Conservation (phyloP, 2,888 invertebrate genomes). For the Mycalesis mineus region DNA sequence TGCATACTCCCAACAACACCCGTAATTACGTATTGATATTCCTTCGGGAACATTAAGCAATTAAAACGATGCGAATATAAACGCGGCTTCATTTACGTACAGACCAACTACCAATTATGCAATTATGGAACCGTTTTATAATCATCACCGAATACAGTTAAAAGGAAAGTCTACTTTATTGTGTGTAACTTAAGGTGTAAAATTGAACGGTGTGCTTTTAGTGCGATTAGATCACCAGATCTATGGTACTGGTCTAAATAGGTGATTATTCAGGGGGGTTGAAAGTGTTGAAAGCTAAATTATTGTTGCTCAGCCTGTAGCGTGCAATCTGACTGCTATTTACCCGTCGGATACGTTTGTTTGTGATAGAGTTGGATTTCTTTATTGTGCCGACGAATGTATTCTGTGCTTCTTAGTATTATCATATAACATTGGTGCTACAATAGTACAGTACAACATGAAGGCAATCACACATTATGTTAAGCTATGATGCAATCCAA, state of each 20-base stretch:
- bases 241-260: slow-evolving; percentile 29
- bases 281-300: slow-evolving; percentile 34
- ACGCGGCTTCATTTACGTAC: slow-evolving; percentile 37
- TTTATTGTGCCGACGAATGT: neutral
- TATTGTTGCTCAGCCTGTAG: slow-evolving; percentile 15
- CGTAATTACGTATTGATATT: slow-evolving; percentile 23
- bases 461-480: too few relatives aligned
- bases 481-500: too few relatives aligned
- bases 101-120: slow-evolving; percentile 29
- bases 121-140: slow-evolving; percentile 29
- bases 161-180: slow-evolving; percentile 2
- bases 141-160: slow-evolving; percentile 17
- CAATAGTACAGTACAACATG: too few relatives aligned
- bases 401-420: too few relatives aligned
- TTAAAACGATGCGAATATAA: slow-evolving; percentile 19
- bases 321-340: slow-evolving; percentile 23
- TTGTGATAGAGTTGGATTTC: neutral
- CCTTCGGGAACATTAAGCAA: slow-evolving; percentile 13
- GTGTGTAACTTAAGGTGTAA: neutral
- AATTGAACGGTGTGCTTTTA: neutral
- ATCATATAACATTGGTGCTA: too few relatives aligned
- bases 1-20: neutral
- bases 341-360: slow-evolving; percentile 16
- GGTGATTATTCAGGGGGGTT: slow-evolving; percentile 34
- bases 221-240: slow-evolving; percentile 25